Evolutionary conservation across 2,113 vertebrate species (phyloP).

Genomic region (Pleuronectes platessa): DNA sequence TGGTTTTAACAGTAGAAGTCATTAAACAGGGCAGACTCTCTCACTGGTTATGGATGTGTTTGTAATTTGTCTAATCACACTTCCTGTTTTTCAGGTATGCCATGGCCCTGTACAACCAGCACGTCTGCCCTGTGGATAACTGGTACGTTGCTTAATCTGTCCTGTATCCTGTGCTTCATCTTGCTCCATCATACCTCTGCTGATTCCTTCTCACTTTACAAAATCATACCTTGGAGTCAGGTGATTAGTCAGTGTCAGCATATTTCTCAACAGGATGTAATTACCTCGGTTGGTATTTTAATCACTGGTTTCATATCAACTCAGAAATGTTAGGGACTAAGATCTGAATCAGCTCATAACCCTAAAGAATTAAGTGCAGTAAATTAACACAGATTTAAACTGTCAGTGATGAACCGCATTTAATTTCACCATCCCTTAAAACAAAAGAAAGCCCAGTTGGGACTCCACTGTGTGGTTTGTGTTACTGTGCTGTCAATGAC

Average conservation of each 20-base stretch:
- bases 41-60: not conserved
- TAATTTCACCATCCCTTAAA: not conserved
- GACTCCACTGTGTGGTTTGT: not conserved
- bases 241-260: not conserved
- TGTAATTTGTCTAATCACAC: constrained; percentile 23
- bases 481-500: too few relatives aligned
- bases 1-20: too few relatives aligned
- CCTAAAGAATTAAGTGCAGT: not conserved
- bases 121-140: constrained; percentile 91
- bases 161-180: not conserved
- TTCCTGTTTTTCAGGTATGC: constrained; percentile 83
- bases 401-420: too few relatives aligned
- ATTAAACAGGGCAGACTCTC: not conserved
- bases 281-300: constrained; percentile 2
- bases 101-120: constrained; percentile 92
- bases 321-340: not conserved
- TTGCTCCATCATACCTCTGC: not conserved
- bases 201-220: not conserved
- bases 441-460: constrained; percentile 17
- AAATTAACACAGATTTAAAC: not conserved
- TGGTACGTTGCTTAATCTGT: constrained; percentile 78
- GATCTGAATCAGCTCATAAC: not conserved
- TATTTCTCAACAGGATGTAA: not conserved
- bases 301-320: not conserved
- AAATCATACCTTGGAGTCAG: not conserved